phyloP scores from a whole-genome alignment of 2,113 vertebrate species.

The Cynocephalus volans region DNA sequence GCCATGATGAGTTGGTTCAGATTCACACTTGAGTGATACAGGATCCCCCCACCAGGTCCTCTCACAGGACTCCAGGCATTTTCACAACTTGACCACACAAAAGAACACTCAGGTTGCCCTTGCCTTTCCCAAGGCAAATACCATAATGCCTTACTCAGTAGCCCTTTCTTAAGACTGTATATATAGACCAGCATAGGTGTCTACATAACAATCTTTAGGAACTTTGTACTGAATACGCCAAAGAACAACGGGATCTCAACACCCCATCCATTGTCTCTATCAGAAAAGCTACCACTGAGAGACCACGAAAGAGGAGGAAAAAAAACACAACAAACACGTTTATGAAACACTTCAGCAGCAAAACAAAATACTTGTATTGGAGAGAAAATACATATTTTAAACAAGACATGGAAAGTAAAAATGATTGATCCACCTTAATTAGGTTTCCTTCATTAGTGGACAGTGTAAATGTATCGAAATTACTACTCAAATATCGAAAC shows the following conservation, averaged over 20 bases:
- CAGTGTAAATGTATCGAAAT: slow-evolving; percentile 31
- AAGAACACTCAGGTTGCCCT: slow-evolving; percentile 60
- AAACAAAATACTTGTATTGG: slow-evolving; percentile 43
- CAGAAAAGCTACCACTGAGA: not conserved
- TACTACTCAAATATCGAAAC: slow-evolving; percentile 35
- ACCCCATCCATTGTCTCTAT: slow-evolving; percentile 74
- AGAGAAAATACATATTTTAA: slow-evolving; percentile 54
- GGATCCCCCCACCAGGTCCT: not conserved
- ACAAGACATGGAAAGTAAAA: slow-evolving; percentile 56
- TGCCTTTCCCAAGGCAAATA: slow-evolving; percentile 44
- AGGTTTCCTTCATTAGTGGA: slow-evolving; percentile 41
- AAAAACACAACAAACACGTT: not conserved
- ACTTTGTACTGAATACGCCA: slow-evolving; percentile 69
- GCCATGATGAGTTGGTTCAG: not conserved
- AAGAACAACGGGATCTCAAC: slow-evolving; percentile 30
- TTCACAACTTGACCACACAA: slow-evolving; percentile 78
- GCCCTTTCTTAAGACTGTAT: slow-evolving; percentile 5
- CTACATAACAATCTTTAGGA: slow-evolving; percentile 47
- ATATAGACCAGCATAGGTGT: slow-evolving; percentile 67
- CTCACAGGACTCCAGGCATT: slow-evolving; percentile 20
- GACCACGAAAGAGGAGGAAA: not conserved
- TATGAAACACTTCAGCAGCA: slow-evolving; percentile 35
- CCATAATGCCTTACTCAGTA: not conserved
- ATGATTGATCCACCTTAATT: slow-evolving; percentile 47
- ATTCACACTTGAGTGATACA: not conserved